Evolutionary conservation across 2,797 vertebrate genomes (phyloP).

Genomic region (Sebastes nivosus): DNA sequence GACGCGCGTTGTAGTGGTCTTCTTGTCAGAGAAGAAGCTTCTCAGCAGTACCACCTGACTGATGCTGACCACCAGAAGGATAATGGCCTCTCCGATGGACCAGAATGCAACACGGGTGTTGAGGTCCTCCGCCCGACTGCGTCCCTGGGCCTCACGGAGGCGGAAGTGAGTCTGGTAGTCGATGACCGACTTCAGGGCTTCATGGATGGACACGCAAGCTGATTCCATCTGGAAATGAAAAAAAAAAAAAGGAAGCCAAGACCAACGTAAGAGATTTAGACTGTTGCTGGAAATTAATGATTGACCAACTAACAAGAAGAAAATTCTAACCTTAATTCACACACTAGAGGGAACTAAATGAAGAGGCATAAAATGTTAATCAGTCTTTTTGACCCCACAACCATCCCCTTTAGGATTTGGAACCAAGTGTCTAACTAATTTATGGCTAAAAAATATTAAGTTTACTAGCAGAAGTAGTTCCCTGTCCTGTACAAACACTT

Average conservation of each 20-base stretch:
- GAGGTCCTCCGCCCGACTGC: conserved; percentile 96
- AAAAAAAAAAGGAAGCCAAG: background rate
- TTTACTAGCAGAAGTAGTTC: background rate
- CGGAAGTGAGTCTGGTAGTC: conserved; percentile 99
- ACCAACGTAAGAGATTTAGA: background rate
- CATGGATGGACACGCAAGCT: conserved; percentile 97
- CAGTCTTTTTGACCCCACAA: background rate
- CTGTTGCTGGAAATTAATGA: background rate
- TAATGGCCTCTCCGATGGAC: conserved; percentile 97
- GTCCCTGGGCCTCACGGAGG: conserved; percentile 94
- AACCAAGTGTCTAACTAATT: background rate
- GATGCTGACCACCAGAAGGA: conserved; percentile 96
- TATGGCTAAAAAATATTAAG: background rate
- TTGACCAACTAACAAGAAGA: background rate
- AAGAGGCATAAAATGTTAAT: background rate
- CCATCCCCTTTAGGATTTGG: background rate
- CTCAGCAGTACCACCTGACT: conserved; percentile 97
- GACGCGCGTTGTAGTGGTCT: conserved; percentile 95
- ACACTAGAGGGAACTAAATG: background rate
- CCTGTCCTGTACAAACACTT: background rate
- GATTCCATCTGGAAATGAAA: conserved; percentile 92
- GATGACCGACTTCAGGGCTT: conserved; percentile 96
- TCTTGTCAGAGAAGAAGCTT: conserved; percentile 98
- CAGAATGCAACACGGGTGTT: conserved; percentile 98
- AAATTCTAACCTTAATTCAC: background rate